Evolutionary conservation across 92 coral and sea anemone species (phyloP), one percentile per base, ranked within the genome.

Genomic region (Blastomussa wellsi): DNA sequence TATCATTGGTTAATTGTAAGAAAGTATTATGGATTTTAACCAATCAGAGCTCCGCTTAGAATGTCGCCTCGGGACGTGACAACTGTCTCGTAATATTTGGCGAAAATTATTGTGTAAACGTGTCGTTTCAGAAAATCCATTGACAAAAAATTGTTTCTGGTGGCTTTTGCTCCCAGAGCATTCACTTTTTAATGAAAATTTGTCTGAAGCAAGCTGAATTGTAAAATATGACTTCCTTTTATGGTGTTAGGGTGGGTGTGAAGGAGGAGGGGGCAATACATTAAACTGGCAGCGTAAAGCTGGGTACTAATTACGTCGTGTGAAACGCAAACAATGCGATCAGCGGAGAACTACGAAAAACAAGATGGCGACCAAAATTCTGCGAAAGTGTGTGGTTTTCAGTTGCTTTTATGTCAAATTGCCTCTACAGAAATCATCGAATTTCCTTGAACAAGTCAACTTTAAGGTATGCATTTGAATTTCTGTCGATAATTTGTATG

Each of bases 311-410:
- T n/a, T n/a, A 14, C 29, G 44, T n/a, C n/a, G n/a, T n/a, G n/a
- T n/a, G n/a, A n/a, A n/a, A 16, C 65, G 64, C 26, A 41, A 32
- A 33, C 38, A 47, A 19, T 20, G 0, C 6, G 84, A 32, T 26
- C 90, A 90, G 90, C 93, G 87, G 82, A 2, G 2, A 36, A n/a
- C 6, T 28, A 6, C 29, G 6, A 57, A 44, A 42, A 64, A 26
- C 84, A 90, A 90, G 44, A 90, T 90, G 92, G 92, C 88, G 87
- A 77, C 81, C 64, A 90, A 85, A 76, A 16, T 89, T 69, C 33
- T 81, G 24, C 80, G 51, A 81, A 80, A 51, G 42, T 72, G 70
- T n/a, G 67, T 39, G 24, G 79, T 48, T 74, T 73, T 83, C 4
- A 77, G 70, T 24, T 59, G 67, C 82, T 84, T 39, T 29, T 9